These are phyloP conservation scores for Drosophila limbata DNA, from an alignment of 2,888 invertebrate genomes.

Conservation along the genomic window DNA sequence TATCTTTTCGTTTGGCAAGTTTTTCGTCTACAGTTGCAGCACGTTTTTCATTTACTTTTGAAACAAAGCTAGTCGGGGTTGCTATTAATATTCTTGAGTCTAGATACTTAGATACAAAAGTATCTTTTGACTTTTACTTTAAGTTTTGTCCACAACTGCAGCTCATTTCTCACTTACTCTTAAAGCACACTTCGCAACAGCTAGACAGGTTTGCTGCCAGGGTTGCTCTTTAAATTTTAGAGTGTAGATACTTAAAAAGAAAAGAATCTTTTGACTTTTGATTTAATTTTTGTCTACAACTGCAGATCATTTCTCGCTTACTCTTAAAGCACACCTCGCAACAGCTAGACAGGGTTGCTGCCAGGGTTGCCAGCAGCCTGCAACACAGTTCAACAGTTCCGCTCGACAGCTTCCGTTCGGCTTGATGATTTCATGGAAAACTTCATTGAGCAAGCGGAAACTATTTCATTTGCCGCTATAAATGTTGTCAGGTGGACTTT, in stretches of 20 bases:
- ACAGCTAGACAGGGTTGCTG: constrained; percentile 3
- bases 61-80: constrained; percentile 4
- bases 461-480: constrained; percentile 75
- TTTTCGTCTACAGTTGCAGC: neutral
- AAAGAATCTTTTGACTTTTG: neutral
- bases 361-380: constrained; percentile 17
- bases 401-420: constrained; percentile 80
- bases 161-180: neutral
- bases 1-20: neutral
- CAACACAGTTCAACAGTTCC: constrained; percentile 72
- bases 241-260: neutral
- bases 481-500: constrained; percentile 58
- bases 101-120: neutral
- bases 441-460: constrained; percentile 80
- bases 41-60: neutral
- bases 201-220: constrained; percentile 7
- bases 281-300: neutral
- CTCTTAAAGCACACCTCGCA: neutral
- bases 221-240: neutral
- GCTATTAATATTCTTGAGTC: neutral
- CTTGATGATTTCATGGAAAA: constrained; percentile 81
- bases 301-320: neutral
- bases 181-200: neutral
- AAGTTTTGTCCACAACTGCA: neutral
- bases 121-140: neutral